Percentiles rank a stretch among this genome's conserved stretches.
Evolutionary conservation across 2,113 vertebrate species (phyloP).

Genomic region (Pycnonotus jocosus): DNA sequence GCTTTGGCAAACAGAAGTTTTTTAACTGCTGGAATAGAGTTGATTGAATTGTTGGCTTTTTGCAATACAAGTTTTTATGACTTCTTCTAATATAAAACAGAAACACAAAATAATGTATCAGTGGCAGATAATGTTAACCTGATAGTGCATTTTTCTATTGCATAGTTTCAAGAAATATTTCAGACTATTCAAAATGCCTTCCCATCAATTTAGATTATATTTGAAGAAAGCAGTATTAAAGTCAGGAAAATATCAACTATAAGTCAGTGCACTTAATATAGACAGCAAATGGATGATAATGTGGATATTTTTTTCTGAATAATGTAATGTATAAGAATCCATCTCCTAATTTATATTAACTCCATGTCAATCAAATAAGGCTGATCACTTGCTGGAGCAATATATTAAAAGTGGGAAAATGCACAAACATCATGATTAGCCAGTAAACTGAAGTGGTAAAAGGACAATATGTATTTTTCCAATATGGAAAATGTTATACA

Average conservation of each 20-base stretch:
- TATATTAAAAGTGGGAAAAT: background rate
- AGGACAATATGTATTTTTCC: background rate
- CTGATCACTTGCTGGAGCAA: background rate
- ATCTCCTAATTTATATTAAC: background rate
- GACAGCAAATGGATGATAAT: background rate
- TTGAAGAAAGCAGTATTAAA: background rate
- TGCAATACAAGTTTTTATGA: slow-evolving; percentile 37
- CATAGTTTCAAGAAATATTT: background rate
- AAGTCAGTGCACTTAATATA: background rate
- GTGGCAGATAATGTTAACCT: background rate
- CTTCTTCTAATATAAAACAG: slow-evolving; percentile 31
- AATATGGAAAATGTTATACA: background rate
- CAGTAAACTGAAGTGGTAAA: background rate
- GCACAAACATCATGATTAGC: background rate
- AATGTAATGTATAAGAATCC: background rate
- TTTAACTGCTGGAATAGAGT: background rate
- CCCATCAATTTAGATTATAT: background rate
- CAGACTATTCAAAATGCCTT: background rate
- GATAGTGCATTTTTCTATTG: background rate
- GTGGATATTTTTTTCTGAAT: background rate
- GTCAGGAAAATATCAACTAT: background rate
- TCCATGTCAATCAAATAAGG: background rate
- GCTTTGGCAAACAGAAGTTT: background rate
- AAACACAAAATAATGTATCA: slow-evolving; percentile 4
- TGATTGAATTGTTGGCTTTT: slow-evolving; percentile 31